Evolutionary conservation across 1,140 invertebrate species (phyloP).

Genomic region (Saccostrea cuccullata): DNA sequence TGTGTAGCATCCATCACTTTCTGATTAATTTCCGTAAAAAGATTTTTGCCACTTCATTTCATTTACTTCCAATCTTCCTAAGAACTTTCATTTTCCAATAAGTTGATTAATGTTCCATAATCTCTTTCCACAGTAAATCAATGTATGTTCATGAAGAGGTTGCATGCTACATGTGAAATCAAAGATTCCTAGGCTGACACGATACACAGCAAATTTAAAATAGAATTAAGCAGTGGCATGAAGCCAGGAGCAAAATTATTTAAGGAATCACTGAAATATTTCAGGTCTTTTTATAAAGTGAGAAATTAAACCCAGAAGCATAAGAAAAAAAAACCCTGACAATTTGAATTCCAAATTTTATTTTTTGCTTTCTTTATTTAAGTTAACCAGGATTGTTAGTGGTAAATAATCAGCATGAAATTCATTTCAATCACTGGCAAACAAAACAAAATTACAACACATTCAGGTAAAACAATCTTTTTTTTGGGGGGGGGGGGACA

Average conservation of each 20-base stretch:
- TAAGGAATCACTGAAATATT: background rate
- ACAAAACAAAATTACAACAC: too few species aligned
- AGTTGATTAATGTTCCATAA: slow-evolving; percentile 13
- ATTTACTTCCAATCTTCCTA: slow-evolving; percentile 1
- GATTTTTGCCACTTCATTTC: background rate
- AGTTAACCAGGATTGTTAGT: too few species aligned
- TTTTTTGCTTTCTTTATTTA: too few species aligned
- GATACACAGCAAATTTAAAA: background rate
- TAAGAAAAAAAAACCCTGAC: too few species aligned
- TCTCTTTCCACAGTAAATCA: background rate
- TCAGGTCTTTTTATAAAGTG: background rate
- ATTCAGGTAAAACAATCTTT: too few species aligned
- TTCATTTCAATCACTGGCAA: too few species aligned
- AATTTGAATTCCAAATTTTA: too few species aligned
- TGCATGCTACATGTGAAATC: background rate
- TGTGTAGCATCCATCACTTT: slow-evolving; percentile 1
- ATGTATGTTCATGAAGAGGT: slow-evolving; percentile 9
- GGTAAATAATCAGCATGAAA: too few species aligned
- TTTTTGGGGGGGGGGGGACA: too few species aligned
- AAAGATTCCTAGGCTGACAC: background rate
- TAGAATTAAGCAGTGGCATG: background rate
- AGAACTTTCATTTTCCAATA: slow-evolving; percentile 28
- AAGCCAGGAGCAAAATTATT: background rate
- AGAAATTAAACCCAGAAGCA: too few species aligned
- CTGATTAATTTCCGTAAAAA: slow-evolving; percentile 13